phyloP scores from a whole-genome alignment of 1,140 invertebrate genomes.

The Batillaria attramentaria region DNA sequence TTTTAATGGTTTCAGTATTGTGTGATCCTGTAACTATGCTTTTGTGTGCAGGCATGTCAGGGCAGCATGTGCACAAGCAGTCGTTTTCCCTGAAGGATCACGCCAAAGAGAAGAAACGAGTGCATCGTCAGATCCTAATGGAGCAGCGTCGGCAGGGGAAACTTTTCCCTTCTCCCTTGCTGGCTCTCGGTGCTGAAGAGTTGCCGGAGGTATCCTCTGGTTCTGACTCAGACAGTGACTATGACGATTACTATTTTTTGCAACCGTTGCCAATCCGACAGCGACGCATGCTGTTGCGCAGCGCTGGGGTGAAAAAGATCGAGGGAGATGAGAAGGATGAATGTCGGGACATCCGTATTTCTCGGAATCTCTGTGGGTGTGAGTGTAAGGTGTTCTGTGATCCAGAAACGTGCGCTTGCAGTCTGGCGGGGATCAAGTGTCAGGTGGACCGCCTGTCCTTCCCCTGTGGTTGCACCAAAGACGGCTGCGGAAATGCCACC shows the following conservation, averaged over 20 bases:
- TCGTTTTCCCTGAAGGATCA: slow-evolving; percentile 87
- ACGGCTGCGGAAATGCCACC: slow-evolving; percentile 92
- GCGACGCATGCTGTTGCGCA: slow-evolving; percentile 86
- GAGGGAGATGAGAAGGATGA: slow-evolving; percentile 95
- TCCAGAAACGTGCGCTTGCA: slow-evolving; percentile 95
- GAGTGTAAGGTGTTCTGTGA: slow-evolving; percentile 94
- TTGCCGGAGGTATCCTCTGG: slow-evolving; percentile 54
- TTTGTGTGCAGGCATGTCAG: slow-evolving; percentile 81
- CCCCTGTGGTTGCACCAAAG: slow-evolving; percentile 95
- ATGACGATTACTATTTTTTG: slow-evolving; percentile 91
- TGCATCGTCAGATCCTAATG: slow-evolving; percentile 87
- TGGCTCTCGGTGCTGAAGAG: slow-evolving; percentile 43
- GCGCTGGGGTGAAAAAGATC: slow-evolving; percentile 93
- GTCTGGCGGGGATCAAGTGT: slow-evolving; percentile 95
- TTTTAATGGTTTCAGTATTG: no score
- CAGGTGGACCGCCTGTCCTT: slow-evolving; percentile 96
- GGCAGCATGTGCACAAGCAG: slow-evolving; percentile 84
- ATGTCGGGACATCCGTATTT: slow-evolving; percentile 91
- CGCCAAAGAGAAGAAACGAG: slow-evolving; percentile 86
- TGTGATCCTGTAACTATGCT: background rate
- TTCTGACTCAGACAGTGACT: slow-evolving; percentile 58
- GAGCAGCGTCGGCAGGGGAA: slow-evolving; percentile 79
- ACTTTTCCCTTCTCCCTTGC: slow-evolving; percentile 48
- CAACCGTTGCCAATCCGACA: slow-evolving; percentile 94
- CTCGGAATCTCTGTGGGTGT: slow-evolving; percentile 92